A percentile compares a stretch with the other conserved stretches of the same genome.
These are phyloP conservation scores for Dryoscopus gambensis DNA, from an alignment of 2,113 vertebrate species.

Conservation along the genomic window DNA sequence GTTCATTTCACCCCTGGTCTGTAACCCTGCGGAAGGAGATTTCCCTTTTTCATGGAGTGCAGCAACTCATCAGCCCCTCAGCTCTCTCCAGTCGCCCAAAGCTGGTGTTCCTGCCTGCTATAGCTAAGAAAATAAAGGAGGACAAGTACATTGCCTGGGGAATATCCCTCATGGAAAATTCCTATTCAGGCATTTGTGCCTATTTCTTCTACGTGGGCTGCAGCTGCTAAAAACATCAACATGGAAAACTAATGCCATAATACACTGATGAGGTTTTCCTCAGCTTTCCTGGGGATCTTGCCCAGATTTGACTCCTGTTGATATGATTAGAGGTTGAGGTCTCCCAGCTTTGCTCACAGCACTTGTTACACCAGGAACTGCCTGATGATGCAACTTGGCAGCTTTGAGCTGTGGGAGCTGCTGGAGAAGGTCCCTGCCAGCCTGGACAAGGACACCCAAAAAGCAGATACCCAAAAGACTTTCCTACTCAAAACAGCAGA, in stretches of 20 bases:
- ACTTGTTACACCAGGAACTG: neutral
- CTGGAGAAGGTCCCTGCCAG: neutral
- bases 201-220: neutral
- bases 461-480: neutral
- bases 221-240: neutral
- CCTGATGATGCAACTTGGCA: neutral
- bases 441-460: neutral
- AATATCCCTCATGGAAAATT: neutral
- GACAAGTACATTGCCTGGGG: neutral
- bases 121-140: neutral
- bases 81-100: neutral
- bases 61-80: neutral
- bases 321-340: neutral
- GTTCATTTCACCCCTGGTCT: neutral
- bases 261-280: neutral
- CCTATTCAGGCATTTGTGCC: neutral
- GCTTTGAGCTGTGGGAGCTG: neutral
- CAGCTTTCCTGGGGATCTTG: neutral
- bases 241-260: neutral
- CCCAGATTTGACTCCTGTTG: neutral
- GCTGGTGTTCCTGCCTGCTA: neutral
- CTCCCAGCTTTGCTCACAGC: neutral
- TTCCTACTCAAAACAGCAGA: neutral
- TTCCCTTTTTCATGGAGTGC: neutral
- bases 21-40: neutral